Evolutionary conservation across 2,797 vertebrate genomes (phyloP), one percentile per base, ranked within the genome.

Genomic region (Catharus ustulatus): DNA sequence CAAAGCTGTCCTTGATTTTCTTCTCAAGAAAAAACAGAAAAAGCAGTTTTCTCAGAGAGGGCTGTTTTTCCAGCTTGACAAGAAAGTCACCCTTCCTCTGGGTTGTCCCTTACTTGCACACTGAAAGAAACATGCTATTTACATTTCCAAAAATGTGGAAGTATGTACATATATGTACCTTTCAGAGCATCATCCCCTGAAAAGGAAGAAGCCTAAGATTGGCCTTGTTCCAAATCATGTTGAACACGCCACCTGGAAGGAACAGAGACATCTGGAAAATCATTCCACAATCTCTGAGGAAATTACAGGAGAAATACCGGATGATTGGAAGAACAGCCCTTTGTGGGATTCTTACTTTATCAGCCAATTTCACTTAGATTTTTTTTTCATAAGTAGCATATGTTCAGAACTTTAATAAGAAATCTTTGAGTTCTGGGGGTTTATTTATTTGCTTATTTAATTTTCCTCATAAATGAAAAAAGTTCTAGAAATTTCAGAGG

Each of bases 261-360:
- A 96, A 84, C 93, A 75, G 89, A 96, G 95, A 96, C 97, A 97
- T 97, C 97, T 97, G 97, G 97, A 97, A 96, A 96, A 96, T 96
- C 94, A 96, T 97, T 96, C 95, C 92, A 85, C 83, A 63, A 63
- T 97, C 97, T 97, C 97, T 84, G 88, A 97, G 97, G 97, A 97
- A 97, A 97, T 97, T 97, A 96, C 84, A 95, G 87, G 88, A 96
- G 93, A 97, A 95, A 97, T 96, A 94, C 93, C 17, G 49, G 91
- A 96, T 97, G 97, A 97, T 97, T 97, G 97, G 95, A 97, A 94
- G 96, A 96, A 94, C 90, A 95, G 72, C 74, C 82, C 94, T 96
- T 97, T 94, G 78, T 86, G 95, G 95, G 89, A 95, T 89, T 95
- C 92, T 95, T 96, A 91, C 72, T 95, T 96, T 96, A 97, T 95